Evolutionary conservation across 2,888 invertebrate genomes (phyloP), one percentile per base, ranked within the genome.

Genomic region (Synergus gifuensis): DNA sequence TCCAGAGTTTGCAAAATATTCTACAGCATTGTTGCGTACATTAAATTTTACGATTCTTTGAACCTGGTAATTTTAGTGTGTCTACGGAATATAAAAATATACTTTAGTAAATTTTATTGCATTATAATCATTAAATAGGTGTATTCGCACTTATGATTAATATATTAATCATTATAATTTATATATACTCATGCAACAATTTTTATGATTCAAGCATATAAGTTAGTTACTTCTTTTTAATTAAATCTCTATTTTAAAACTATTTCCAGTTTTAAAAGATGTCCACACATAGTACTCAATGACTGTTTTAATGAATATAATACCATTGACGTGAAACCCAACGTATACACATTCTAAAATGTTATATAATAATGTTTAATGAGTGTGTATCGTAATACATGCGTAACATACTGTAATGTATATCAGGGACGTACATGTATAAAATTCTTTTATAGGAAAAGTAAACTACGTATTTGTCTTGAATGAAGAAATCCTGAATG

Each of bases 401-500:
- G 67, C 67, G 46, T 67, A 67, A 67, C 67, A 22, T 18, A 46
- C 22, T 12, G 46, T 28, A 28, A 28, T 28, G 44, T 67, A 46
- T 46, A 67, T 67, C 46, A 67, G 67, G 67, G 67, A 67, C 67
- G 46, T 18, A 44, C 67, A 67, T 44, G 46, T 67, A 28, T 28
- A 28, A 3, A 28, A 28, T 28, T 28, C 28, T 28, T 28, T 28
- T 28, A 28, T 44, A n/a, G 12, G 67, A 46, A 67, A 67, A 67
- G 44, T 18, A 46, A 67, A 46, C 67, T 49, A 28, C 3, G 3
- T 28, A 28, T 28, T 28, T 36, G 5, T 49, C 46, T 67, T 67
- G 46, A 46, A 67, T 67, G 67, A 67, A 67, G 67, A 44, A 67
- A 67, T 67, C 67, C 14, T 46, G 22, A 67, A 67, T 67, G 67